Evolutionary conservation across 2,888 invertebrate species (phyloP).

Genomic region (Drosophila anomalata): DNA sequence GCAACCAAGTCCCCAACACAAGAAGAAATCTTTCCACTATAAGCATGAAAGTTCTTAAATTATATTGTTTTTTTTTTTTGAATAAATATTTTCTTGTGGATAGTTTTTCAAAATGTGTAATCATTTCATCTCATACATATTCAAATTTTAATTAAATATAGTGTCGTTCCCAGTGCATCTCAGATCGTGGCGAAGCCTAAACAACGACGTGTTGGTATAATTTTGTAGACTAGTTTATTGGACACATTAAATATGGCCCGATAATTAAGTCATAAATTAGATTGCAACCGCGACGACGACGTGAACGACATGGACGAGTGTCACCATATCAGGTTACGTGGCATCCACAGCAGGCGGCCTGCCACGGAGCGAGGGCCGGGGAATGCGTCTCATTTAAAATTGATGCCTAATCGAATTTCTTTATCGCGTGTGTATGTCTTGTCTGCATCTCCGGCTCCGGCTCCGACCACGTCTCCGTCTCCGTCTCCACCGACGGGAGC

Average conservation of each 20-base stretch:
- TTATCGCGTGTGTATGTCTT: constrained; percentile 81
- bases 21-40: not conserved
- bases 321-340: constrained; percentile 77
- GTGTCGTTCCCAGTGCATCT: constrained; percentile 13
- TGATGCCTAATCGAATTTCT: constrained; percentile 82
- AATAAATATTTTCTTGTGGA: no score
- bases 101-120: not conserved
- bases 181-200: constrained; percentile 54
- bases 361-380: constrained; percentile 30
- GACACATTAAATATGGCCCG: constrained; percentile 84
- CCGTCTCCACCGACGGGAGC: not conserved
- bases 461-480: not conserved
- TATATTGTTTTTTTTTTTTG: not conserved
- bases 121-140: not conserved
- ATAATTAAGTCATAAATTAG: constrained; percentile 84
- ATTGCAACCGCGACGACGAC: constrained; percentile 68
- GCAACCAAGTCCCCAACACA: constrained; percentile 14
- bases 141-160: not conserved
- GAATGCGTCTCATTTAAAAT: constrained; percentile 80
- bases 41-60: not conserved
- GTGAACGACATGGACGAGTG: constrained; percentile 67
- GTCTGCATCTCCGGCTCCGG: constrained; percentile 39
- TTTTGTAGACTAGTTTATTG: constrained; percentile 86
- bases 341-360: constrained; percentile 72
- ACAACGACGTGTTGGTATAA: constrained; percentile 79